Evolutionary conservation across 2,797 vertebrate species (phyloP).

Genomic region (Anabas testudineus): DNA sequence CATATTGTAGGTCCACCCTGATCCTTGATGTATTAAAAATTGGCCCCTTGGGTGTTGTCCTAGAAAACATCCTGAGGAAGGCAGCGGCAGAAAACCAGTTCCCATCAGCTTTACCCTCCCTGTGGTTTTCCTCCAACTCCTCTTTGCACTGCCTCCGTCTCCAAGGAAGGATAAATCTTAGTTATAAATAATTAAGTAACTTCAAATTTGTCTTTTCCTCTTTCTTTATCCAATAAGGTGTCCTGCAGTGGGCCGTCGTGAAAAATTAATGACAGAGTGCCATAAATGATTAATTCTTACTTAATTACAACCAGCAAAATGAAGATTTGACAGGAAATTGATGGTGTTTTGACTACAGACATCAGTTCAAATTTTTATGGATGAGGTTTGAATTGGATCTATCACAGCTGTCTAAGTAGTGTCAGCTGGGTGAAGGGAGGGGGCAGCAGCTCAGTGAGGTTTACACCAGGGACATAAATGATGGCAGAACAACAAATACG

Average conservation of each 20-base stretch:
- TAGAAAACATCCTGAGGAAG: conserved; percentile 70
- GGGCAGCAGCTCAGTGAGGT: conserved; percentile 55
- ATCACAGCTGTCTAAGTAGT: conserved; percentile 71
- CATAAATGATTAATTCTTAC: conserved; percentile 83
- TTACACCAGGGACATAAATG: conserved; percentile 73
- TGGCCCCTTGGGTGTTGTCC: conserved; percentile 69
- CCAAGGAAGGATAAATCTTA: conserved; percentile 76
- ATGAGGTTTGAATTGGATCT: conserved; percentile 79
- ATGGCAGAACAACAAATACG: conserved; percentile 67
- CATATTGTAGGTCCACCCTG: conserved; percentile 53
- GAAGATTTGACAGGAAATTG: conserved; percentile 77
- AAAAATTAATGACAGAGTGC: conserved; percentile 76
- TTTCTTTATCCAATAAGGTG: conserved; percentile 81
- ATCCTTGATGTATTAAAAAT: conserved; percentile 67
- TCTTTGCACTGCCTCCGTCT: conserved; percentile 40
- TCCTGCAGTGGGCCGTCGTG: conserved; percentile 63
- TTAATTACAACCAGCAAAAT: conserved; percentile 79
- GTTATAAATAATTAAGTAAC: conserved; percentile 81
- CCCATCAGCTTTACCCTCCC: conserved; percentile 54
- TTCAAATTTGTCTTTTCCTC: conserved; percentile 81
- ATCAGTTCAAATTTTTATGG: conserved; percentile 76
- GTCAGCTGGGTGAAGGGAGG: conserved; percentile 61
- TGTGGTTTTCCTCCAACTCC: conserved; percentile 41
- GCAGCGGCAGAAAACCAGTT: conserved; percentile 42
- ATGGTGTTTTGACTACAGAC: conserved; percentile 81